phyloP scores from a whole-genome alignment of 1,140 invertebrate genomes.

The Linepithema humile region DNA sequence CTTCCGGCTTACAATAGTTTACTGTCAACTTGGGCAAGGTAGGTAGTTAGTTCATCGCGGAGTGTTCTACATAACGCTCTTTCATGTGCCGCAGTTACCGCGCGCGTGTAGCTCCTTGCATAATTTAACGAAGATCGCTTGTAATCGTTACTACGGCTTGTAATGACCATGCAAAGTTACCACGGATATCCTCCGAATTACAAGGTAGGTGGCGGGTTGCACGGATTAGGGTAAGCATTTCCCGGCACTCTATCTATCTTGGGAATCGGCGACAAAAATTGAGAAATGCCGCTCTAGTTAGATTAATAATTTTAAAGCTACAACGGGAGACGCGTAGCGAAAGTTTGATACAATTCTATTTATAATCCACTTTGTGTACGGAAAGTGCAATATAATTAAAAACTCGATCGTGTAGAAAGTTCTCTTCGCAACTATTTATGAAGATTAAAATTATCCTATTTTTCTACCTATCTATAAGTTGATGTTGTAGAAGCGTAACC shows the following conservation, averaged over 20 bases:
- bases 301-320: not conserved
- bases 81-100: conserved; percentile 32
- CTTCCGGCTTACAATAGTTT: conserved; percentile 69
- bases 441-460: conserved; percentile 39
- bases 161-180: conserved; percentile 31
- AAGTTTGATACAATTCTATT: not conserved
- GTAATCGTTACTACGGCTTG: conserved; percentile 22
- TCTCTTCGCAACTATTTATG: not conserved
- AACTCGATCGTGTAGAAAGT: not conserved
- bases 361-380: not conserved
- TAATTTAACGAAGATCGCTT: conserved; percentile 65
- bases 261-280: not conserved
- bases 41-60: conserved; percentile 61
- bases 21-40: conserved; percentile 63
- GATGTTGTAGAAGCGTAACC: not conserved
- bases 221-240: conserved; percentile 15
- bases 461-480: not conserved
- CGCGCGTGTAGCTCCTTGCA: conserved; percentile 52
- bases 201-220: conserved; percentile 67
- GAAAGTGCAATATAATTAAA: conserved; percentile 3
- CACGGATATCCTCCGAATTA: conserved; percentile 42
- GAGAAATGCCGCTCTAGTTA: not conserved
- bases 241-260: not conserved
- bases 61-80: conserved; percentile 42
- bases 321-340: not conserved